Conservation (phyloP, 1,140 invertebrate species). For the Coptotermes formosanus region DNA sequence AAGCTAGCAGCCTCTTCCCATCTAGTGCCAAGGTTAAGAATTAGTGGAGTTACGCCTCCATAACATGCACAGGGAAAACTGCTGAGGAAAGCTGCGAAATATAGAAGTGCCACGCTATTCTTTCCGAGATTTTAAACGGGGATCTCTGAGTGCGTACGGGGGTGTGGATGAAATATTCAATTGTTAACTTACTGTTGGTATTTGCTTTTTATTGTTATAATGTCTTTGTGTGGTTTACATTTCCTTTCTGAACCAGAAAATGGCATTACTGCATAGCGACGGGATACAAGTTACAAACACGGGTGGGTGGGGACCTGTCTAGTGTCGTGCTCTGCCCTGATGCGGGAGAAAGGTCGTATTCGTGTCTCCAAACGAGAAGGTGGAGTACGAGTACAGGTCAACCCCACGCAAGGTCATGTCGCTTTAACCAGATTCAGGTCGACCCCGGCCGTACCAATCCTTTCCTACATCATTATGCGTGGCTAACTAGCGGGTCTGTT, state of each 20-base stretch:
- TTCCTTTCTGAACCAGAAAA: not conserved
- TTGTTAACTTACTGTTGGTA: no score
- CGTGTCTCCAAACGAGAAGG: not conserved
- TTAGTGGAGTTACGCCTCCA: no score
- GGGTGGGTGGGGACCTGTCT: not conserved
- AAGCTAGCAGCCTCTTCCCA: no score
- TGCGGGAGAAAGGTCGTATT: not conserved
- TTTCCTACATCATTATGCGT: not conserved
- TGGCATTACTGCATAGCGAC: not conserved
- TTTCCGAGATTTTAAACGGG: no score
- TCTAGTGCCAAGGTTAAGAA: no score
- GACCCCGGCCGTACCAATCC: not conserved
- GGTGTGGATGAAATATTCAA: no score
- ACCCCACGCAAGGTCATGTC: not conserved
- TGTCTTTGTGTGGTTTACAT: no score
- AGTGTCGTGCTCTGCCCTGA: constrained; percentile 7
- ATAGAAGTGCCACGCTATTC: no score
- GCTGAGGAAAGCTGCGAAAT: no score
- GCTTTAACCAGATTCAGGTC: not conserved
- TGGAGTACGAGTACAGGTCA: not conserved
- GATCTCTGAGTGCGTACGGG: no score
- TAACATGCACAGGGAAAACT: no score
- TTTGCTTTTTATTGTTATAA: no score
- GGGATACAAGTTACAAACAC: not conserved
- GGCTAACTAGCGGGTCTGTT: not conserved